These are phyloP conservation scores for Pseudomyrmex concolor DNA, from an alignment of 1,140 invertebrate genomes.

Conservation along the genomic window DNA sequence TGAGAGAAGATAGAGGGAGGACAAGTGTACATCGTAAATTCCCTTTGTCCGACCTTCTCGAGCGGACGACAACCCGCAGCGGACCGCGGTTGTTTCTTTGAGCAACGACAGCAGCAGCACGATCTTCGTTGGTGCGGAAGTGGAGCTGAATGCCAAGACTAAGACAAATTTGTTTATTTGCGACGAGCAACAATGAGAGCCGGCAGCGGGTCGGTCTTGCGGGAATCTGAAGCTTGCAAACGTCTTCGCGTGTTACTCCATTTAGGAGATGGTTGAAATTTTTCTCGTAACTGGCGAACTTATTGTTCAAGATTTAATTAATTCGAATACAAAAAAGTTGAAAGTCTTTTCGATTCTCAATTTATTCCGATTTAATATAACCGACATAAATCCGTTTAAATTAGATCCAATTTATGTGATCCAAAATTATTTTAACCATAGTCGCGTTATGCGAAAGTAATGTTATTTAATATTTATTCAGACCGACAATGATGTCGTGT, in stretches of 20 bases:
- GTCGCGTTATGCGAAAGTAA: not conserved
- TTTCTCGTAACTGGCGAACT: not conserved
- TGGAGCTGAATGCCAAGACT: constrained; percentile 53
- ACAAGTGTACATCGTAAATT: constrained; percentile 71
- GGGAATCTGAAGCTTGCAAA: constrained; percentile 24
- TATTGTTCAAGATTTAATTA: not conserved
- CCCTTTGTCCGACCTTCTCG: constrained; percentile 66
- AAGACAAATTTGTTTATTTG: constrained; percentile 62
- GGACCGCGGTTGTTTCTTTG: constrained; percentile 30
- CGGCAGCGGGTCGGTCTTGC: constrained; percentile 13
- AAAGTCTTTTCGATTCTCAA: no score
- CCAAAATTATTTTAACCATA: not conserved
- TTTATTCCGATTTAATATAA: no score
- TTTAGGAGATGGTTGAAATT: not conserved
- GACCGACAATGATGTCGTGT: not conserved
- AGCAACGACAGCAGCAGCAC: constrained; percentile 14
- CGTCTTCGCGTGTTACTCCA: not conserved
- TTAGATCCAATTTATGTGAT: not conserved
- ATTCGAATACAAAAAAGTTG: not conserved
- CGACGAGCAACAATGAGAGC: constrained; percentile 54
- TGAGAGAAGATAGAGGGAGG: constrained; percentile 43
- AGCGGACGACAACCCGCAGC: constrained; percentile 48
- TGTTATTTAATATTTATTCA: constrained; percentile 1
- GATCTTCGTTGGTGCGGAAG: constrained; percentile 43
- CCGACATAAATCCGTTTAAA: not conserved